Evolutionary conservation across 1,140 invertebrate genomes (phyloP).

Genomic region (Nephila pilipes): DNA sequence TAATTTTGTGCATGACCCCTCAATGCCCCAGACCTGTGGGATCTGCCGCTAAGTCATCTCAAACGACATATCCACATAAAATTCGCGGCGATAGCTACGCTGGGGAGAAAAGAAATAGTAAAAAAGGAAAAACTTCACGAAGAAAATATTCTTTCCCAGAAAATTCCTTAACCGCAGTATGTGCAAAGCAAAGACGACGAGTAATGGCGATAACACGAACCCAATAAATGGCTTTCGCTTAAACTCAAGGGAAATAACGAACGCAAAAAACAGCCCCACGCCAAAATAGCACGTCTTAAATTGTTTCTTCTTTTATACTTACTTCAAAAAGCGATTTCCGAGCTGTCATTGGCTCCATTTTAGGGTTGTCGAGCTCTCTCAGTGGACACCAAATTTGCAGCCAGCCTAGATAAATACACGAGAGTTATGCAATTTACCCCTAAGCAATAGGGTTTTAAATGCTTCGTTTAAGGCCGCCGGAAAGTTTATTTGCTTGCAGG

Average conservation of each 20-base stretch:
- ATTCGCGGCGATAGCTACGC: constrained; percentile 40
- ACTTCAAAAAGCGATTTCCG: constrained; percentile 68
- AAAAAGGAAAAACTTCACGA: constrained; percentile 16
- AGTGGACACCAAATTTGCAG: constrained; percentile 13
- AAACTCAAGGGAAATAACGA: constrained; percentile 55
- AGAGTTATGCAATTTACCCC: constrained; percentile 65
- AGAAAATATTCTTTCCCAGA: constrained; percentile 53
- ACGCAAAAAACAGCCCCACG: constrained; percentile 50
- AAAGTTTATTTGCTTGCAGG: constrained; percentile 50
- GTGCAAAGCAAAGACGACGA: constrained; percentile 28
- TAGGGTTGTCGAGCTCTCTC: constrained; percentile 29
- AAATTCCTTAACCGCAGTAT: constrained; percentile 71
- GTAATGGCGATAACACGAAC: constrained; percentile 70
- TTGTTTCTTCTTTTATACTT: constrained; percentile 73
- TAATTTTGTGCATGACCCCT: constrained; percentile 48
- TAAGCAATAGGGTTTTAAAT: constrained; percentile 54
- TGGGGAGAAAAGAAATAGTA: neutral
- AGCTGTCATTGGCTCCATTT: constrained; percentile 52
- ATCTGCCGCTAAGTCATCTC: constrained; percentile 52
- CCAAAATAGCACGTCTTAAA: constrained; percentile 65
- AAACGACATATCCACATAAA: constrained; percentile 56
- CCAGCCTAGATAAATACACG: constrained; percentile 27
- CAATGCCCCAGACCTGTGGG: constrained; percentile 50
- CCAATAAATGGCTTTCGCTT: constrained; percentile 57
- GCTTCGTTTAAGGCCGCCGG: constrained; percentile 37